Percentiles rank a stretch among this genome's conserved stretches.
Conservation (phyloP, 2,888 invertebrate species). For the Celastrina argiolus region DNA sequence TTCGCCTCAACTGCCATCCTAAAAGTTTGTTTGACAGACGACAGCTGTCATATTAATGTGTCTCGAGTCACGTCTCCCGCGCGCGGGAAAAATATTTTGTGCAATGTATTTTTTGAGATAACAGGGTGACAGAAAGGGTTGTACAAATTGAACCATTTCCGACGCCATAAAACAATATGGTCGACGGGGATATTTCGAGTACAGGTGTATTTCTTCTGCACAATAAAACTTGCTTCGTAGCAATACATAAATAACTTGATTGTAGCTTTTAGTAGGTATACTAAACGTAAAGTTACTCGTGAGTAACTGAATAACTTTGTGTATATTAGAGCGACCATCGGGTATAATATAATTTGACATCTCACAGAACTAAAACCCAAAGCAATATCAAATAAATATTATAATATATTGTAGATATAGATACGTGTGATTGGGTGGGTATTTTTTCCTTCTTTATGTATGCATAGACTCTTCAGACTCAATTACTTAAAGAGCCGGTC, state of each 20-base stretch:
- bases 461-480: conserved; percentile 33
- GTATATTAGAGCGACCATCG: too few species aligned
- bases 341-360: too few species aligned
- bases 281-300: too few species aligned
- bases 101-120: conserved; percentile 49
- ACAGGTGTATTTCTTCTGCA: not conserved
- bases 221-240: not conserved
- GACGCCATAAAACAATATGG: conserved; percentile 55
- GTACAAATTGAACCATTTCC: conserved; percentile 56
- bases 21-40: conserved; percentile 19
- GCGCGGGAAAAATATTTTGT: conserved; percentile 29
- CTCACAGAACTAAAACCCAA: not conserved
- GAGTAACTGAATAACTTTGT: too few species aligned
- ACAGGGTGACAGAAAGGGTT: conserved; percentile 50
- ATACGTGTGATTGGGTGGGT: not conserved
- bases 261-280: too few species aligned
- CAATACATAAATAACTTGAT: not conserved
- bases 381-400: not conserved
- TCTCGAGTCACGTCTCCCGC: conserved; percentile 17
- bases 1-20: not conserved
- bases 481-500: conserved; percentile 41
- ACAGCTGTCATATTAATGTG: conserved; percentile 23
- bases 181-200: conserved; percentile 27
- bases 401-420: not conserved
- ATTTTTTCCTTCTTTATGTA: not conserved